Percentiles rank a stretch among this genome's conserved stretches.
These are phyloP conservation scores for Sycophila texana DNA, from an alignment of 2,888 invertebrate species.

Conservation along the genomic window DNA sequence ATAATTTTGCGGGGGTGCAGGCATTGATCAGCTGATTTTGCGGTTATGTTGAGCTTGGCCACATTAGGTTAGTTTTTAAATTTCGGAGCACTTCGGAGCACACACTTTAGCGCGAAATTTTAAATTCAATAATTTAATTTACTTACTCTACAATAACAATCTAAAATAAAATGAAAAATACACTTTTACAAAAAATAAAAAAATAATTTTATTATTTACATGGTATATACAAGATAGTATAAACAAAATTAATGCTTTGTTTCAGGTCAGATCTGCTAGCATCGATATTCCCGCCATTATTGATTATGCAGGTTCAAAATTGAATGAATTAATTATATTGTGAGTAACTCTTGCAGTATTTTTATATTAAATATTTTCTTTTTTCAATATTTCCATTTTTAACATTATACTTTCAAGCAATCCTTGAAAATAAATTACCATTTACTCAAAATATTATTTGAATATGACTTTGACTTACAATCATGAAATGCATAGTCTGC, in stretches of 20 bases:
- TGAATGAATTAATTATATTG: too few relatives aligned
- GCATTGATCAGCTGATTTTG: constrained; percentile 36
- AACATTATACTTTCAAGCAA: background rate
- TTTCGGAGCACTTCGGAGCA: background rate
- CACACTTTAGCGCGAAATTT: constrained; percentile 14
- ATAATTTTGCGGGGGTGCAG: constrained; percentile 13
- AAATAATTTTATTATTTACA: constrained; percentile 36
- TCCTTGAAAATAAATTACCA: constrained; percentile 40
- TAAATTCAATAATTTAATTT: background rate
- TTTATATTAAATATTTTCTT: too few relatives aligned
- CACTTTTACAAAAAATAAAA: constrained; percentile 19
- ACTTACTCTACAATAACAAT: background rate
- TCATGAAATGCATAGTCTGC: constrained; percentile 40
- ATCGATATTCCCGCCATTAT: too few relatives aligned
- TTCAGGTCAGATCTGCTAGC: too few relatives aligned
- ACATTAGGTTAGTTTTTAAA: constrained; percentile 8
- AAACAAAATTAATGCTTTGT: background rate
- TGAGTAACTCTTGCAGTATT: too few relatives aligned
- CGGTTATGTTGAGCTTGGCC: constrained; percentile 11
- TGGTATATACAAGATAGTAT: background rate
- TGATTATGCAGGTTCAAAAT: too few relatives aligned
- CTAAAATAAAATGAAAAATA: background rate
- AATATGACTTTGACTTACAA: constrained; percentile 24
- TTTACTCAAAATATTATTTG: constrained; percentile 45
- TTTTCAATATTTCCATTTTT: too few relatives aligned